Evolutionary conservation across 2,888 invertebrate genomes (phyloP), one percentile per base, ranked within the genome.

Genomic region (Hyalella azteca): DNA sequence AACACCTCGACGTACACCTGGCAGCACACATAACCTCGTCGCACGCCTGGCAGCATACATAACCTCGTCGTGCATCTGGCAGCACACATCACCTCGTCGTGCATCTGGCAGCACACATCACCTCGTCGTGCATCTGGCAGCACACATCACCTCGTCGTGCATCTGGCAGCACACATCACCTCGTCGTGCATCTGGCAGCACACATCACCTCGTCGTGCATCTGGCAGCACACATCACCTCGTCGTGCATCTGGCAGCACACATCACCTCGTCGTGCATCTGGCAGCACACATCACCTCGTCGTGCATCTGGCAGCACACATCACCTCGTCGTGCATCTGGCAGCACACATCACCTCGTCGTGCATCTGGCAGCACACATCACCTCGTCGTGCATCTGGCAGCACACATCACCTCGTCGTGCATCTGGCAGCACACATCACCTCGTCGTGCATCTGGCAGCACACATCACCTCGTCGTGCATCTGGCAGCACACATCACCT

Each of bases 181-280:
- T 54, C 15, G 13, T 11, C 11, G 54, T 7, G 29, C 54, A 54
- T 54, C 3, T 4, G 15, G 49, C n/a, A n/a, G n/a, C n/a, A 13
- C 49, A 54, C 26, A 2, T 22, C 54, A 54, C 7, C 22, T 11
- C 22, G 3, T n/a, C n/a, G n/a, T 22, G 22, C 5, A 26, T 3
- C 5, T 3, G 9, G 22, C 54, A 22, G 5, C 1, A 54, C 4
- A 54, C 26, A n/a, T 39, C 41, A 41, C 39, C 22, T 41, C 73
- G 39, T 73, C 32, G 4, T 86, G 86, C 81, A 79, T 60, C 11
- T 29, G 39, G 59, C 32, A 41, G 9, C 40, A n/a, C n/a, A n/a
- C n/a, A n/a, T n/a, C n/a, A n/a, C n/a, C n/a, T n/a, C n/a, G n/a
- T n/a, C n/a, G n/a, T n/a, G n/a, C n/a, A n/a, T n/a, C n/a, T n/a